These are phyloP conservation scores for zebrafish (Danio rerio) DNA, from an alignment of 2,113 vertebrate genomes.

Conservation along the genomic window DNA sequence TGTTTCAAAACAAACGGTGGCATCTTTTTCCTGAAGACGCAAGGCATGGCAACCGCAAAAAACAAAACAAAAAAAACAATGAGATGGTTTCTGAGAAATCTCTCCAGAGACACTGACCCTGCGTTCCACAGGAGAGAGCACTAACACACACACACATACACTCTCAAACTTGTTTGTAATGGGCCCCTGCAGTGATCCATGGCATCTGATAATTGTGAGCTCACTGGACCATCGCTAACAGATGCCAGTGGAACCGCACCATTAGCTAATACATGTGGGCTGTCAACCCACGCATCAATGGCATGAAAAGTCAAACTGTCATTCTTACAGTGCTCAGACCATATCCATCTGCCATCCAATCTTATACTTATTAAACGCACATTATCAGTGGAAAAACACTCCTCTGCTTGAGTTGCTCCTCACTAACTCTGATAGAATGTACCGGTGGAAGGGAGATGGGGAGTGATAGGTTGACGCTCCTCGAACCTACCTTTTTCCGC, in stretches of 20 bases:
- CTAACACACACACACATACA: slow-evolving; percentile 26
- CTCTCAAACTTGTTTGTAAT: slow-evolving; percentile 32
- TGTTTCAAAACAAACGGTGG: not conserved
- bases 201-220: slow-evolving; percentile 76
- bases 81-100: not conserved
- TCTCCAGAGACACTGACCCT: not conserved
- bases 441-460: not conserved
- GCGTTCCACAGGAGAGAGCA: not conserved
- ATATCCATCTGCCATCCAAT: slow-evolving; percentile 71
- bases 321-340: slow-evolving; percentile 70
- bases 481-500: not conserved
- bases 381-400: slow-evolving; percentile 68
- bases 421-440: not conserved
- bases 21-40: not conserved
- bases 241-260: slow-evolving; percentile 77
- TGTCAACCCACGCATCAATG: slow-evolving; percentile 72
- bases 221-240: slow-evolving; percentile 80
- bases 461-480: not conserved
- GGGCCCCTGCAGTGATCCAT: slow-evolving; percentile 68
- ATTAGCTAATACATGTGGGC: slow-evolving; percentile 69
- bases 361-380: slow-evolving; percentile 78
- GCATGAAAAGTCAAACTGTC: slow-evolving; percentile 75
- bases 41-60: not conserved
- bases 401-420: slow-evolving; percentile 9
- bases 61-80: slow-evolving; percentile 14